Base-by-base conservation (phyloP, 1,140 invertebrate genomes). In the Drosophila suzukii region DNA sequence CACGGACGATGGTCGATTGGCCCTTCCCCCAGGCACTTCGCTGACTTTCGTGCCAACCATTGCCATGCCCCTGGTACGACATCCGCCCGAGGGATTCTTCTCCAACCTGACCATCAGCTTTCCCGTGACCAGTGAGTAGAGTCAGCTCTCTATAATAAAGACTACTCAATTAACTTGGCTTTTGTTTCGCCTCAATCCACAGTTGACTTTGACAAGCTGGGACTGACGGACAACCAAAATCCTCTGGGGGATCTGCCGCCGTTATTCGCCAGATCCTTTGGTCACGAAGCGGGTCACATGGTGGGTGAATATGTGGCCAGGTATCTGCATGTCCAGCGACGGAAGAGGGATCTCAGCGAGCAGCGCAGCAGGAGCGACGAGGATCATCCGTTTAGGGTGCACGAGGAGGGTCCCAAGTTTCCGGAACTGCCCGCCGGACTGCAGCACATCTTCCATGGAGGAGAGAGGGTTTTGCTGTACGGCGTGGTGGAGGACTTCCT, bases 201-300 rank as follows among this genome's bases (percentile, higher is more conserved):
- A 97, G 96, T 97, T 93, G 95, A 96, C 74, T 97, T 97, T 85
- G 96, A 97, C 86, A 96, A 96, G 81, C 85, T 97, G 58, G 96
- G 96, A 10, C 81, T 97, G 77, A 97, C 96, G 6, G 96, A 97
- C 76, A 97, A 97, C 79, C 95, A 97, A 81, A 97, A 97, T 93
- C 96, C 96, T 0, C 96, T 96, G 78, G 96, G 96, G 6, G 94
- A 94, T n/a, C 88, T 97, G 38, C 96, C 96, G 0, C 95, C 96
- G 3, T 93, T 95, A 3, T 94, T 97, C 56, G 95, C 95, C 1
- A 91, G 95, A 57, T 95, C 95, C 5, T 95, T 96, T 93, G 95
- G 96, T 10, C 94, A 94, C 50, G 93, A 95, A 17, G 96, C 96
- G 0, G 95, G 95, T 0, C 93, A 94, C 47, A 92, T 95, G 78